phyloP scores from a whole-genome alignment of 2,888 invertebrate species.

The Adineta ricciae region DNA sequence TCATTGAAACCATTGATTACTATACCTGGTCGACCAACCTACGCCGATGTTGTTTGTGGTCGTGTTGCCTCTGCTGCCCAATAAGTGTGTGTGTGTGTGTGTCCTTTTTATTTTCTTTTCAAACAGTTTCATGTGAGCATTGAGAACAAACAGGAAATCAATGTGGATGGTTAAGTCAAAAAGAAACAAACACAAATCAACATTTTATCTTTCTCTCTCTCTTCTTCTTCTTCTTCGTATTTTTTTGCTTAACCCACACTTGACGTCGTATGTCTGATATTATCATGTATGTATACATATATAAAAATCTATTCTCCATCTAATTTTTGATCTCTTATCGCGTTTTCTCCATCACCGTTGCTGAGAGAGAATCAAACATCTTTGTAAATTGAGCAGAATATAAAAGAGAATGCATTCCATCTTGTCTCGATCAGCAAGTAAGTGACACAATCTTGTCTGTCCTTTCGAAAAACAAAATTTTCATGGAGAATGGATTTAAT shows the following conservation, averaged over 20 bases:
- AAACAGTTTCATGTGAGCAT: background rate
- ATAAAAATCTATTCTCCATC: conserved; percentile 3
- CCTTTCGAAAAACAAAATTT: background rate
- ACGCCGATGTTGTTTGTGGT: conserved; percentile 21
- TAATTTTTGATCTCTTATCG: background rate
- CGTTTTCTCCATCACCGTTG: background rate
- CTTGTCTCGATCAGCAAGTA: background rate
- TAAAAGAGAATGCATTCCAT: background rate
- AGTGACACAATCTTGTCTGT: background rate
- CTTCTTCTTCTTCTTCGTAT: background rate
- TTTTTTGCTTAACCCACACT: background rate
- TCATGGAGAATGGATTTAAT: background rate
- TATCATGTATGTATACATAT: background rate
- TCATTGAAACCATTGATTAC: background rate
- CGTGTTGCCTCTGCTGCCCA: background rate
- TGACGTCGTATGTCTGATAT: conserved; percentile 24
- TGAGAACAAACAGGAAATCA: background rate
- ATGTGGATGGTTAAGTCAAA: background rate
- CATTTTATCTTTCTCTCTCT: background rate
- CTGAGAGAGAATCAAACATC: background rate
- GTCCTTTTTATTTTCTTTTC: background rate
- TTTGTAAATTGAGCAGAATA: background rate
- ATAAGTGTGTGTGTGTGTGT: background rate
- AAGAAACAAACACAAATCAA: background rate
- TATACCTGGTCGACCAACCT: conserved; percentile 8